Percentiles rank a stretch among this genome's conserved stretches.
These are phyloP conservation scores for Lithophane semibrunnea DNA, from an alignment of 2,888 invertebrate species.

Conservation along the genomic window DNA sequence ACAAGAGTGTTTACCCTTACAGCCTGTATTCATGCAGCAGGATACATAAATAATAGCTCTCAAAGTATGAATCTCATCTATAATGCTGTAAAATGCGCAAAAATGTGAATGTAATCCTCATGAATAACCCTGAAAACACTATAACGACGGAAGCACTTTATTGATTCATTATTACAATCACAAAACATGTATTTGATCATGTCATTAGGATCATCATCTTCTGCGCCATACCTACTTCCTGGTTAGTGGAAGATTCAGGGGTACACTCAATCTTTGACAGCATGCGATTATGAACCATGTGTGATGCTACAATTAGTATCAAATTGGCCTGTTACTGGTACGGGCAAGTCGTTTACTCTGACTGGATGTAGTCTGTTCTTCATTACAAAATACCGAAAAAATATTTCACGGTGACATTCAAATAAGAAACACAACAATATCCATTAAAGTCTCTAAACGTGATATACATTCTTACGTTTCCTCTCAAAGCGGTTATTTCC, in stretches of 20 bases:
- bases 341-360: too few species aligned
- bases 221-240: too few species aligned
- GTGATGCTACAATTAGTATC: neutral
- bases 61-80: neutral
- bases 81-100: neutral
- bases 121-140: neutral
- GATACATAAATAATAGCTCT: neutral
- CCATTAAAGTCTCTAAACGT: constrained; percentile 18
- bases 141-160: constrained; percentile 10
- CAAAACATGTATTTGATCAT: constrained; percentile 9
- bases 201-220: constrained; percentile 20
- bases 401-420: constrained; percentile 31
- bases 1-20: too few species aligned
- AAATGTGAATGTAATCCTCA: neutral
- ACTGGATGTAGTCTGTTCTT: neutral
- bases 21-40: neutral
- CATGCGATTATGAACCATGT: neutral
- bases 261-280: neutral
- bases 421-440: constrained; percentile 23
- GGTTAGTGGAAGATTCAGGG: neutral
- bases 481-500: constrained; percentile 13
- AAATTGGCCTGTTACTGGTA: neutral
- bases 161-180: constrained; percentile 24
- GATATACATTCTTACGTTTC: neutral
- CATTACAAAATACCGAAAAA: neutral